Conservation (phyloP, 2,888 invertebrate species). For the Melipona bicolor region DNA sequence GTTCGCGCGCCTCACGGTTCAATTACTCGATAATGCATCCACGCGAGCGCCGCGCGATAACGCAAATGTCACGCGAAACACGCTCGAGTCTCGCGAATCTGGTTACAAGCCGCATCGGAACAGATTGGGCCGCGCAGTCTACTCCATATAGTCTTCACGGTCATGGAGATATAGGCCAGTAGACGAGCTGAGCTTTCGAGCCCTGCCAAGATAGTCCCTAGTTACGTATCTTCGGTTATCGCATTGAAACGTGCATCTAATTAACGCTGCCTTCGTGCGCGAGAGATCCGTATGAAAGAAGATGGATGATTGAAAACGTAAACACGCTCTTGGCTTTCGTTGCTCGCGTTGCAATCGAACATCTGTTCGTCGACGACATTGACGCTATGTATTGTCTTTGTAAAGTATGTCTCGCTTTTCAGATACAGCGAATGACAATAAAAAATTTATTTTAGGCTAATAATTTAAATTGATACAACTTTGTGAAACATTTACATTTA, state of each 20-base stretch:
- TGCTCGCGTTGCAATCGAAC: background rate
- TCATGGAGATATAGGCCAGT: slow-evolving; percentile 12
- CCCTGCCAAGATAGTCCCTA: background rate
- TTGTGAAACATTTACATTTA: no score
- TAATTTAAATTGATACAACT: no score
- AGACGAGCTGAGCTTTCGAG: background rate
- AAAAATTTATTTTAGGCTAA: no score
- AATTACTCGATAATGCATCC: slow-evolving; percentile 55
- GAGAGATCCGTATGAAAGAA: background rate
- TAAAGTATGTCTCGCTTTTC: no score
- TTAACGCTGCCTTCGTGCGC: background rate
- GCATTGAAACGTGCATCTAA: background rate
- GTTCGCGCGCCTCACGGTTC: slow-evolving; percentile 29
- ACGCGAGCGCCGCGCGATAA: slow-evolving; percentile 40
- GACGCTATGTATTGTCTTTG: no score
- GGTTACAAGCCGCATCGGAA: background rate
- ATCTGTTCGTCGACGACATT: no score
- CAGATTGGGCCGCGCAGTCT: background rate
- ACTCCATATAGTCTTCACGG: background rate
- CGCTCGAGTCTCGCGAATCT: slow-evolving; percentile 1
- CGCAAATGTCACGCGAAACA: slow-evolving; percentile 7
- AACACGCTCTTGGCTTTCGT: background rate
- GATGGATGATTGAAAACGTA: background rate
- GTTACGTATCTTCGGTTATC: background rate
- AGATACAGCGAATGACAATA: no score